Conservation (phyloP, 2,113 vertebrate genomes). For the Dasyprocta punctata region DNA sequence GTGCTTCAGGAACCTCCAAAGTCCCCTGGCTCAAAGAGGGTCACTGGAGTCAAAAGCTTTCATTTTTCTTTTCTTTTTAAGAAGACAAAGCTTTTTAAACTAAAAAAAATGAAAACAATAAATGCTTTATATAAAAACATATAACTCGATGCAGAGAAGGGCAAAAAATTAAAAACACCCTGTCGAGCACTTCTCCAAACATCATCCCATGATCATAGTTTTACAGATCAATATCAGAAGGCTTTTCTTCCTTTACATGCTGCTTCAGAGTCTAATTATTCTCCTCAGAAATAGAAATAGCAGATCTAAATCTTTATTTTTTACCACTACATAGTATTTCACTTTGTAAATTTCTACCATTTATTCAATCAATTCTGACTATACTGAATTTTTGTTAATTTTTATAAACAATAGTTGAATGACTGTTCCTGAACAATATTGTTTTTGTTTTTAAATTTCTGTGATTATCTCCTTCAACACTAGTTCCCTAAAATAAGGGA, state of each 20-base stretch:
- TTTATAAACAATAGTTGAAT: slow-evolving; percentile 1
- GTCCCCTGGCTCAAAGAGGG: background rate
- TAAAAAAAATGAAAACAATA: slow-evolving; percentile 15
- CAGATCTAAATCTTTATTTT: background rate
- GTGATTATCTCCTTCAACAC: background rate
- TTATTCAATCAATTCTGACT: background rate
- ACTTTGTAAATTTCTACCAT: background rate
- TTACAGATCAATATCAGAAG: background rate
- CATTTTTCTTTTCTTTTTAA: background rate
- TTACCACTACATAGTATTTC: background rate
- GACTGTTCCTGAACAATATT: background rate
- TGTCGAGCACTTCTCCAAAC: background rate
- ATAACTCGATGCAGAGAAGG: background rate
- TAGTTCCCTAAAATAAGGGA: background rate
- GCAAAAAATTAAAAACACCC: background rate
- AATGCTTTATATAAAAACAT: background rate
- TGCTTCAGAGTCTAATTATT: background rate
- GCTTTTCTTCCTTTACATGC: background rate
- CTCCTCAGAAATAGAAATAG: slow-evolving; percentile 5
- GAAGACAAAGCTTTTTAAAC: background rate
- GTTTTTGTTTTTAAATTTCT: background rate
- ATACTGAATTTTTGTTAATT: background rate
- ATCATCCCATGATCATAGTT: background rate
- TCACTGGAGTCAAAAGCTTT: background rate
- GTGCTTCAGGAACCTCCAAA: background rate